These are phyloP conservation scores for Orussus abietinus DNA, from an alignment of 1,140 invertebrate species.

Conservation along the genomic window DNA sequence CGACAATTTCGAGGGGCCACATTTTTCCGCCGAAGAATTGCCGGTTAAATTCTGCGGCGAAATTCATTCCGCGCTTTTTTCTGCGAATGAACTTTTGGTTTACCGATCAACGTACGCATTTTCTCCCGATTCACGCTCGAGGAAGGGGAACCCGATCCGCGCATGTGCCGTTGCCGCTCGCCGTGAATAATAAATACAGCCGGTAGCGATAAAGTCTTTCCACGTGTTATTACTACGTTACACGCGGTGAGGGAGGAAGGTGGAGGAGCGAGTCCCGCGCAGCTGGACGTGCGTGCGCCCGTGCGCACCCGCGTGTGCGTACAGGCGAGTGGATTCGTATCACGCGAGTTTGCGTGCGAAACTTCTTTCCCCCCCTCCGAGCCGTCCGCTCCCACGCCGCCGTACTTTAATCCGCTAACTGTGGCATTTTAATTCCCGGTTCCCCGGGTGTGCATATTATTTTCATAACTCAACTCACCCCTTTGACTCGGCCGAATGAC, in stretches of 20 bases:
- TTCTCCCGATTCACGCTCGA: too few relatives aligned
- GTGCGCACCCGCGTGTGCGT: conserved; percentile 16
- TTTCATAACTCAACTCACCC: conserved; percentile 26
- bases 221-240: conserved; percentile 40
- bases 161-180: too few relatives aligned
- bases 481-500: conserved; percentile 22
- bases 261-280: not conserved
- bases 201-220: conserved; percentile 31
- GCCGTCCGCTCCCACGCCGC: conserved; percentile 28
- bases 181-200: conserved; percentile 36
- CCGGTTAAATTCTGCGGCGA: too few relatives aligned
- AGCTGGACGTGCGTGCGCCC: not conserved
- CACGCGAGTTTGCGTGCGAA: conserved; percentile 43
- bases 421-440: conserved; percentile 35
- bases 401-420: conserved; percentile 27
- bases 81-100: too few relatives aligned
- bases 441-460: conserved; percentile 26
- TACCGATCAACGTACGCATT: too few relatives aligned
- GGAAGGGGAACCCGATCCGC: too few relatives aligned
- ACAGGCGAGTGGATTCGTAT: conserved; percentile 18
- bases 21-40: too few relatives aligned
- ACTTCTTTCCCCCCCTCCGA: conserved; percentile 2
- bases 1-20: too few relatives aligned
- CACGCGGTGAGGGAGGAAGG: conserved; percentile 22
- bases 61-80: too few relatives aligned